A percentile compares a stretch with the other conserved stretches of the same genome.
Evolutionary conservation across 1,140 invertebrate genomes (phyloP).

Genomic region (Anoplolepis gracilipes): DNA sequence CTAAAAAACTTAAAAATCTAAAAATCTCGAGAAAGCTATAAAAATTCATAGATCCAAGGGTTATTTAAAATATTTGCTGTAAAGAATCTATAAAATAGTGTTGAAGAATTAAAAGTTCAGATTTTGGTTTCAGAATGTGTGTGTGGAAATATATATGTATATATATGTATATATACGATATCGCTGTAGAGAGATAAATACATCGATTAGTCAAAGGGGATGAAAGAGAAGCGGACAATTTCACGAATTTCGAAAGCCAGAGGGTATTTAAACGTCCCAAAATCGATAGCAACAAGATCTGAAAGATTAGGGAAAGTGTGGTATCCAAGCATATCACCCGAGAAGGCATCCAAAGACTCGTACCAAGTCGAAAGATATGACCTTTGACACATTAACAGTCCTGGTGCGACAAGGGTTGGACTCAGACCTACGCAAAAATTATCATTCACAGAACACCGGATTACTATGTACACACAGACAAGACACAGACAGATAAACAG

Average conservation of each 20-base stretch:
- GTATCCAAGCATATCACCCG: constrained; percentile 20
- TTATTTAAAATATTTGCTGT: background rate
- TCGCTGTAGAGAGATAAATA: background rate
- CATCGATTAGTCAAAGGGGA: background rate
- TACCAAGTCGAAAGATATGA: constrained; percentile 26
- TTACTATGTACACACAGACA: constrained; percentile 32
- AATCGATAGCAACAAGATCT: constrained; percentile 26
- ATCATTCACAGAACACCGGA: constrained; percentile 44
- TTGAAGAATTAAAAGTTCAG: background rate
- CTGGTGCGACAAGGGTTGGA: constrained; percentile 32
- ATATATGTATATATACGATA: background rate
- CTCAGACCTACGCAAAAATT: constrained; percentile 20
- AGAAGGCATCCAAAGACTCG: constrained; percentile 12
- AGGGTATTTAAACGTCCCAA: background rate
- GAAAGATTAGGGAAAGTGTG: constrained; percentile 4
- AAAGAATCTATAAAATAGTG: background rate
- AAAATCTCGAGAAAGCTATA: background rate
- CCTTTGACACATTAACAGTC: constrained; percentile 16
- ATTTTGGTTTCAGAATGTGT: background rate
- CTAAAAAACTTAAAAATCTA: background rate
- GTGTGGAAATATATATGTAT: too few relatives aligned
- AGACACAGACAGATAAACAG: constrained; percentile 16
- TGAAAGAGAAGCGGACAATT: background rate
- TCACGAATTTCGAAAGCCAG: background rate
- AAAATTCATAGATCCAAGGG: constrained; percentile 9